A percentile compares a stretch with the other conserved stretches of the same genome.
Conservation (phyloP, 2,888 invertebrate genomes). For the Monochamus alternatus region DNA sequence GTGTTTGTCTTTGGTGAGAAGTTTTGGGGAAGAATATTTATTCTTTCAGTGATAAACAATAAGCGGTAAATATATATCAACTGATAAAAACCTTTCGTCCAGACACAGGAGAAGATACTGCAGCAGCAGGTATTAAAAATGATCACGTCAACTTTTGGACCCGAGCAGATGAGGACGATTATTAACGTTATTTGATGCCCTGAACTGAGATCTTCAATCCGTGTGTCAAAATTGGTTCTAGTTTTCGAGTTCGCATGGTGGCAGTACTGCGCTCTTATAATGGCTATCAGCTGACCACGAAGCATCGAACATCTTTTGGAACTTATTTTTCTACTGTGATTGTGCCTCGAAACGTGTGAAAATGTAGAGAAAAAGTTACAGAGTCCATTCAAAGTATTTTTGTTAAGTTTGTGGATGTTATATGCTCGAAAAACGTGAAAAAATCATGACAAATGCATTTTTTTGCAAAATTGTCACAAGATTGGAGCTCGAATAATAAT, state of each 20-base stretch:
- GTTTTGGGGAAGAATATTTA: no score
- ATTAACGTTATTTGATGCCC: background rate
- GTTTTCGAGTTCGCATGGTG: conserved; percentile 3
- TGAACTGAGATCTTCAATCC: conserved; percentile 3
- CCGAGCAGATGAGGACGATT: conserved; percentile 2
- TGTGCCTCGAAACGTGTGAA: conserved; percentile 1
- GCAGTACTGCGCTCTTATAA: conserved; percentile 3
- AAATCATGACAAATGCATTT: no score
- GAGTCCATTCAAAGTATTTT: conserved; percentile 1
- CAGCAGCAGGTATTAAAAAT: no score
- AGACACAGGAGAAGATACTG: no score
- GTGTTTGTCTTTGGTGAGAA: no score
- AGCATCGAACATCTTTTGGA: background rate
- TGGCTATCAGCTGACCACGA: conserved; percentile 1
- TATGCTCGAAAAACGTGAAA: background rate
- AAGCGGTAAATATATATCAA: no score
- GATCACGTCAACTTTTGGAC: conserved; percentile 5
- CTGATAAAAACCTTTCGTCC: no score
- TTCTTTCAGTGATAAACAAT: no score
- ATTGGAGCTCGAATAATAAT: no score
- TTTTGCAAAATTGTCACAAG: no score
- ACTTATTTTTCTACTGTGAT: conserved; percentile 2
- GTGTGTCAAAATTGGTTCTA: conserved; percentile 5
- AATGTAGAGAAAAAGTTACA: background rate
- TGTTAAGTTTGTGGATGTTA: conserved; percentile 4